Evolutionary conservation across 2,797 vertebrate species (phyloP).

Genomic region (Avahi laniger): DNA sequence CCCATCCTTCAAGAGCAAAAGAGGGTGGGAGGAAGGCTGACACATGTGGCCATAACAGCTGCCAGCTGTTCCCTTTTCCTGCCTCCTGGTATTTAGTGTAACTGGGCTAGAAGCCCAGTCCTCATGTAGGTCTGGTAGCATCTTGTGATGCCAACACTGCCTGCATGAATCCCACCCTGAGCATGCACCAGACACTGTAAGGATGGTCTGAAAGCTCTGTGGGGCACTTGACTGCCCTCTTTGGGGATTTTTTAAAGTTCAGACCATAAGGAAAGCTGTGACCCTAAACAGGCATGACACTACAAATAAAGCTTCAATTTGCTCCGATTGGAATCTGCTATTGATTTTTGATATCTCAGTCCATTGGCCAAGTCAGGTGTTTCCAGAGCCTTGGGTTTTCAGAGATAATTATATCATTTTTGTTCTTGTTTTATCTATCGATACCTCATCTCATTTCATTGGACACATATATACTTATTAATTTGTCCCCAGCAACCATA

Average conservation of each 20-base stretch:
- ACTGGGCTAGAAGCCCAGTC: slow-evolving; percentile 48
- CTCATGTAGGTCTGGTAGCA: neutral
- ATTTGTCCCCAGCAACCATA: neutral
- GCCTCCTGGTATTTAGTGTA: neutral
- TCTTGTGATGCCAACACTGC: slow-evolving; percentile 48
- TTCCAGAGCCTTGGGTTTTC: neutral
- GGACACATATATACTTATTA: neutral
- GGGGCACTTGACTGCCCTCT: neutral
- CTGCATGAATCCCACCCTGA: neutral
- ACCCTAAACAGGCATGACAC: neutral
- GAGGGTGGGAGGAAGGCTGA: neutral
- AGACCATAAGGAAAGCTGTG: neutral
- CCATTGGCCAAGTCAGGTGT: neutral
- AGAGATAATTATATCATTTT: neutral
- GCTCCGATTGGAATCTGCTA: neutral
- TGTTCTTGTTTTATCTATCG: neutral
- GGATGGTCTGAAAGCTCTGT: neutral
- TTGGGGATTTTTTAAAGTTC: neutral
- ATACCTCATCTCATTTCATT: neutral
- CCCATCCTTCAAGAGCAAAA: neutral
- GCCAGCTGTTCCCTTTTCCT: slow-evolving; percentile 12
- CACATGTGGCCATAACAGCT: neutral
- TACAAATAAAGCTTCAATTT: neutral
- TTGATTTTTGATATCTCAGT: neutral
- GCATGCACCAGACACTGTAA: neutral